Conservation (phyloP, 2,113 vertebrate species). For the Dicrurus megarhynchus region DNA sequence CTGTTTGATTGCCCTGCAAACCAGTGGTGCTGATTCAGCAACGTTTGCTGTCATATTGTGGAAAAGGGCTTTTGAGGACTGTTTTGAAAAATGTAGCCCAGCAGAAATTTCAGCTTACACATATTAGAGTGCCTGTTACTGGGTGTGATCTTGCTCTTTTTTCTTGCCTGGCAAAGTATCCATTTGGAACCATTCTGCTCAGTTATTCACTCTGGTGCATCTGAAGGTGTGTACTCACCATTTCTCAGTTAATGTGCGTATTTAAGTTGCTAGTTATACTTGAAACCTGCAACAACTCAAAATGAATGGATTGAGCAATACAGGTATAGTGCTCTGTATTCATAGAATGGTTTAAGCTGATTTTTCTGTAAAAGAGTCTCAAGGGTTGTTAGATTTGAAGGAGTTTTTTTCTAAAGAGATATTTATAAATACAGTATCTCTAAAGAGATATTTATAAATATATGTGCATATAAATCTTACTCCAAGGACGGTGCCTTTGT, state of each 20-base stretch:
- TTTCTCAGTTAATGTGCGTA: neutral
- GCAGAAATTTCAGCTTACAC: neutral
- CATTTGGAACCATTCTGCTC: neutral
- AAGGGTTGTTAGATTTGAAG: neutral
- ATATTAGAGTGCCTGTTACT: neutral
- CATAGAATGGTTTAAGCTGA: neutral
- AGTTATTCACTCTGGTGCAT: neutral
- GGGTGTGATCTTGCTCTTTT: neutral
- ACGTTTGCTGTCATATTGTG: neutral
- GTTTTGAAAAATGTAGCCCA: neutral
- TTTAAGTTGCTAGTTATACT: neutral
- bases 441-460: neutral
- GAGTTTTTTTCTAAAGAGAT: neutral
- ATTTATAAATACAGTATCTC: neutral
- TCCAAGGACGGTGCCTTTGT: neutral
- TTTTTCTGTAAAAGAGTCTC: neutral
- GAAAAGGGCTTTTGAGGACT: neutral
- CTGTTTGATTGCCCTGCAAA: neutral
- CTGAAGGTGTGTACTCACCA: neutral
- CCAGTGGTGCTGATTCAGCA: neutral
- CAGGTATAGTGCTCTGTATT: neutral
- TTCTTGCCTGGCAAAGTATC: neutral
- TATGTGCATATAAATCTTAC: neutral
- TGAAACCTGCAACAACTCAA: neutral
- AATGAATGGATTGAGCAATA: neutral